Evolutionary conservation across 2,113 vertebrate species (phyloP), one percentile per base, ranked within the genome.

Genomic region (Nipponia nippon): DNA sequence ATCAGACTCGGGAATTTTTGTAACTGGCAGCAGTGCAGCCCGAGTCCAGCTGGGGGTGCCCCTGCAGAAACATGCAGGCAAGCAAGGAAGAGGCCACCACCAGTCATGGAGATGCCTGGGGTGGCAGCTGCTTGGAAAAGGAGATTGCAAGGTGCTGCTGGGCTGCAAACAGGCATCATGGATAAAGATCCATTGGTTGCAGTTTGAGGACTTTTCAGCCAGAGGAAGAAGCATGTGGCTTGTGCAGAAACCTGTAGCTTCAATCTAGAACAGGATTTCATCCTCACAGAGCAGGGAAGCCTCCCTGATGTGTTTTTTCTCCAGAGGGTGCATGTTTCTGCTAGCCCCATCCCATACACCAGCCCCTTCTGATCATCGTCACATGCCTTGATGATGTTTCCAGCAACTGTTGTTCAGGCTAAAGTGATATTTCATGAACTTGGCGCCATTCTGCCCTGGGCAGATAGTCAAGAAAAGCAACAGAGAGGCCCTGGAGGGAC

Each of bases 381-480:
- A 96, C 79, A 77, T 94, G 82, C 71, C 79, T 92, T 46, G 53
- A 69, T 92, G 88, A 69, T 73, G 85, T 88, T 96, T 95, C 93
- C 84, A 97, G 90, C 87, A 84, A 94, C 95, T 65, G 89, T 67
- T 91, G 71, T 87, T 96, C 58, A 80, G 85, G 71, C 46, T 94
- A 59, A 90, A 94, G 59, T 42, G 93, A 83, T 83, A 90, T 93
- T 97, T 96, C 95, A 95, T 79, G 32, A 80, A 52, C 63, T 94
- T 94, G 93, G 95, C 93, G 5, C 38, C 0, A 0, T 84, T 81
- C 88, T 88, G 78, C 67, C 66, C 84, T 72, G 71, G 92, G 93
- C 92, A 92, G 79, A 73, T 58, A 58, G 59, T 73, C 96, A 96
- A 95, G 79, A 88, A 90, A 93, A 95, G 96, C 90, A 93, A 69